These are phyloP conservation scores for Galerucella calmariensis DNA, from an alignment of 2,888 invertebrate genomes.

Conservation along the genomic window DNA sequence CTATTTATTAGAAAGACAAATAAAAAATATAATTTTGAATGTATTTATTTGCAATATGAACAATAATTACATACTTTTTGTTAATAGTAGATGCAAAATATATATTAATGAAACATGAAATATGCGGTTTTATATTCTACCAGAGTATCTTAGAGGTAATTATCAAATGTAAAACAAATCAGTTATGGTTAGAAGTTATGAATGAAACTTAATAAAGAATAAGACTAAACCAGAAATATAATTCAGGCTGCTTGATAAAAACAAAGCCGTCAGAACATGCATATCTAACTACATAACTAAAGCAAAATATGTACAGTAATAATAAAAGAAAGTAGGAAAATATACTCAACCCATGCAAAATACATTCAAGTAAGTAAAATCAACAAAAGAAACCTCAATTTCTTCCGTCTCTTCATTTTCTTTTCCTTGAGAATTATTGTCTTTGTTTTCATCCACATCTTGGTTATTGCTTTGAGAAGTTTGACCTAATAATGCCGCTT, in stretches of 20 bases:
- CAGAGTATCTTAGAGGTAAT: not conserved
- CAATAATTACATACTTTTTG: too few relatives aligned
- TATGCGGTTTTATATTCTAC: too few relatives aligned
- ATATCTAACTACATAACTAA: conserved; percentile 8
- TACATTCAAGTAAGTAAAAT: conserved; percentile 45
- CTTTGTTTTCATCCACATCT: conserved; percentile 54
- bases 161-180: not conserved
- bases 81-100: too few relatives aligned
- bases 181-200: not conserved
- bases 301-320: conserved; percentile 26
- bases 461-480: conserved; percentile 59
- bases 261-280: conserved; percentile 11
- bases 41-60: too few relatives aligned
- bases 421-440: conserved; percentile 68
- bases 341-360: conserved; percentile 39
- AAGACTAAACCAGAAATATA: not conserved
- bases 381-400: conserved; percentile 67
- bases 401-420: conserved; percentile 70
- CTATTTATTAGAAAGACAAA: too few relatives aligned
- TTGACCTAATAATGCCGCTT: conserved; percentile 65
- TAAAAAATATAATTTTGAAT: too few relatives aligned
- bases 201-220: not conserved
- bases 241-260: not conserved
- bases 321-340: conserved; percentile 41
- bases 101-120: too few relatives aligned